Evolutionary conservation across 2,113 vertebrate genomes (phyloP).

Genomic region (Hirundichthys speculiger): DNA sequence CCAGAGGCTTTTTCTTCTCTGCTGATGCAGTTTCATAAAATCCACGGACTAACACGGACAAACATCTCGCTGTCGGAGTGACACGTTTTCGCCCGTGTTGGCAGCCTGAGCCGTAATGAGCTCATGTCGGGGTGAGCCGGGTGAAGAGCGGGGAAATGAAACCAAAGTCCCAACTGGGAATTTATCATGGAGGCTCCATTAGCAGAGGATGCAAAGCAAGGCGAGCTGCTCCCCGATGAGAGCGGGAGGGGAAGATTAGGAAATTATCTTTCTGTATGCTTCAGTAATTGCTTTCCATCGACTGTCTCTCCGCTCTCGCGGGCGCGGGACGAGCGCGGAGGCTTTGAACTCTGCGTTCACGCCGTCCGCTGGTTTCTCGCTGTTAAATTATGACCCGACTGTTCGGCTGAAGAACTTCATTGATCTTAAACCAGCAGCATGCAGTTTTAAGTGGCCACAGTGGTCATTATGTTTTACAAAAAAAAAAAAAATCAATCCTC

Average conservation of each 20-base stretch:
- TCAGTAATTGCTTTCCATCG: slow-evolving; percentile 44
- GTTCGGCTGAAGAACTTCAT: slow-evolving; percentile 6
- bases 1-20: slow-evolving; percentile 26
- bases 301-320: background rate
- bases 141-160: slow-evolving; percentile 35
- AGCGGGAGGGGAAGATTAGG: slow-evolving; percentile 44
- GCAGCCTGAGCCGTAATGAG: slow-evolving; percentile 23
- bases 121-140: slow-evolving; percentile 1
- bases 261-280: slow-evolving; percentile 44
- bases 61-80: slow-evolving; percentile 12
- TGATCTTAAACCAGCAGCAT: slow-evolving; percentile 14
- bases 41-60: slow-evolving; percentile 24
- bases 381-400: slow-evolving; percentile 6
- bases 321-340: slow-evolving; percentile 11
- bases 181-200: slow-evolving; percentile 48
- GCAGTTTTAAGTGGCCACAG: slow-evolving; percentile 7
- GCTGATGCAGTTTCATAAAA: slow-evolving; percentile 52
- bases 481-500: slow-evolving; percentile 42
- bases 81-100: background rate
- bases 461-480: slow-evolving; percentile 6
- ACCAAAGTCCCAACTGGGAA: slow-evolving; percentile 54
- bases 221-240: slow-evolving; percentile 48
- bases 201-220: slow-evolving; percentile 48
- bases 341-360: slow-evolving; percentile 4
- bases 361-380: background rate